Percentiles rank a stretch among this genome's conserved stretches.
phyloP scores from a whole-genome alignment of 2,113 vertebrate genomes.

The Craseonycteris thonglongyai region DNA sequence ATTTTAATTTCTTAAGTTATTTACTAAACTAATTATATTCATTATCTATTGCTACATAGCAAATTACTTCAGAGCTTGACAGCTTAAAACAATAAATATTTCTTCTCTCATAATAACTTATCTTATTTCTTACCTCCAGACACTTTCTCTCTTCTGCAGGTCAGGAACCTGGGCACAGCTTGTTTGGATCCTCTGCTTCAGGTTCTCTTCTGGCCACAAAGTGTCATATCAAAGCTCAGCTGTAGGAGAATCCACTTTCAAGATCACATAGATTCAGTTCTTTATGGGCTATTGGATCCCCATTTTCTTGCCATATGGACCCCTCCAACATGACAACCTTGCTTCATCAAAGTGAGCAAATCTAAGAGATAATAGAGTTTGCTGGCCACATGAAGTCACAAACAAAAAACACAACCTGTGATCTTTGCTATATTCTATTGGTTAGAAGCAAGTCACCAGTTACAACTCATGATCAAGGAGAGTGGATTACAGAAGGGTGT shows the following conservation, averaged over 20 bases:
- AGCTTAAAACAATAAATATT: neutral
- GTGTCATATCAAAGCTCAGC: neutral
- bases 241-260: neutral
- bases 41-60: neutral
- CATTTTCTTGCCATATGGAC: neutral
- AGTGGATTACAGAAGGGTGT: no score
- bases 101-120: neutral
- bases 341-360: neutral
- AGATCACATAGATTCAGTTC: neutral
- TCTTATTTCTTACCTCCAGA: neutral
- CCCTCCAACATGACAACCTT: neutral
- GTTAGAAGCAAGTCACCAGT: neutral
- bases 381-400: neutral
- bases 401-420: neutral
- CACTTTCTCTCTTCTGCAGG: neutral
- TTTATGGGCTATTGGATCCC: no score
- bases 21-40: neutral
- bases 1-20: neutral
- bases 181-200: neutral
- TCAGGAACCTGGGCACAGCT: neutral
- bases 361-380: neutral
- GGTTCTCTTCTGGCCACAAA: neutral
- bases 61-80: neutral
- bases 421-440: neutral
- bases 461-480: neutral